Evolutionary conservation across 2,797 vertebrate genomes (phyloP).

Genomic region (Australoheros facetus): DNA sequence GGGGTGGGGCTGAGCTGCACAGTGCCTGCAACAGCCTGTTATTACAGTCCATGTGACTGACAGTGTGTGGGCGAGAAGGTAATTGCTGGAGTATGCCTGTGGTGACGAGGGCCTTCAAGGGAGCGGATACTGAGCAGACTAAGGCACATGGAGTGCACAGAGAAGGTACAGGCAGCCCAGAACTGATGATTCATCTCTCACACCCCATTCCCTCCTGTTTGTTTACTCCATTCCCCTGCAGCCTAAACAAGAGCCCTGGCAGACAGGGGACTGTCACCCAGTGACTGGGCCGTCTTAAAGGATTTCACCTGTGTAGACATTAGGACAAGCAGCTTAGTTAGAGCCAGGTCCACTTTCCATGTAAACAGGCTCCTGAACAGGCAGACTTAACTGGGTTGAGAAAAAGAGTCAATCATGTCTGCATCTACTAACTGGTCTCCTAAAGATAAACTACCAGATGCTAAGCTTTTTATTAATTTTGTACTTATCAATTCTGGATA

Average conservation of each 20-base stretch:
- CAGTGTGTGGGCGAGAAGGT: constrained; percentile 74
- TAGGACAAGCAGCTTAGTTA: constrained; percentile 65
- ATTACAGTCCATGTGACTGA: constrained; percentile 72
- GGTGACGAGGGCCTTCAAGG: constrained; percentile 68
- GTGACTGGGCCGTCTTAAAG: constrained; percentile 57
- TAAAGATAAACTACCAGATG: background rate
- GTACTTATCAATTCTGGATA: background rate
- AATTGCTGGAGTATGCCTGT: constrained; percentile 77
- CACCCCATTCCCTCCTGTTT: constrained; percentile 69
- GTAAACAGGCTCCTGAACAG: constrained; percentile 60
- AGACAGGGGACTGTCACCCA: constrained; percentile 55
- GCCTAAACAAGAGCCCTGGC: constrained; percentile 36
- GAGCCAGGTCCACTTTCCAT: constrained; percentile 49
- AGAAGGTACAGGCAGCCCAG: constrained; percentile 37
- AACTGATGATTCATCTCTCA: constrained; percentile 80
- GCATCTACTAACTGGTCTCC: constrained; percentile 10
- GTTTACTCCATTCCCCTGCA: constrained; percentile 58
- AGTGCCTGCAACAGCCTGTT: constrained; percentile 63
- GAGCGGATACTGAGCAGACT: constrained; percentile 78
- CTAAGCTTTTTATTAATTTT: background rate
- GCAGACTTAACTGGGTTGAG: constrained; percentile 36
- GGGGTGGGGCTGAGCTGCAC: background rate
- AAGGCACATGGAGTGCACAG: constrained; percentile 35
- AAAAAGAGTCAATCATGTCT: constrained; percentile 11
- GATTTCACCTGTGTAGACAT: constrained; percentile 70